phyloP scores from a whole-genome alignment of 2,888 invertebrate genomes.

The Polymixis lichenea region DNA sequence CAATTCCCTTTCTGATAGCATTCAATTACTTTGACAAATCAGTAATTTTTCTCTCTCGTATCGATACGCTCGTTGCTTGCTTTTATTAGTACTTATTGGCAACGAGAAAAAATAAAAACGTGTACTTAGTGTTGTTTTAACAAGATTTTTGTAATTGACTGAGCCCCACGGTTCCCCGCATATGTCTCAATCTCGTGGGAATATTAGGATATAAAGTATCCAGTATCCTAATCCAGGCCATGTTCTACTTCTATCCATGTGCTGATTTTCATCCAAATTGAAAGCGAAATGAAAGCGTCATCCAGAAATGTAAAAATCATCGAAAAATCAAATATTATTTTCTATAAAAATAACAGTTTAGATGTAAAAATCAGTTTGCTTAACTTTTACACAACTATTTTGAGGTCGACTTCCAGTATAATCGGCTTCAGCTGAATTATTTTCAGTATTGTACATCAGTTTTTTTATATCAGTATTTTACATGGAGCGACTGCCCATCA shows the following conservation, averaged over 20 bases:
- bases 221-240: too few species aligned
- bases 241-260: too few species aligned
- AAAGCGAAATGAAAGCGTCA: too few species aligned
- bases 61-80: not conserved
- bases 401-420: not conserved
- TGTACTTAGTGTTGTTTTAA: not conserved
- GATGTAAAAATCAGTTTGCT: not conserved
- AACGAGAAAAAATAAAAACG: not conserved
- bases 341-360: too few species aligned
- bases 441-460: too few species aligned
- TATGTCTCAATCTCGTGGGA: too few species aligned
- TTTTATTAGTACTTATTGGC: not conserved
- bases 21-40: constrained; percentile 11
- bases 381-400: not conserved
- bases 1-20: not conserved
- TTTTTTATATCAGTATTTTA: not conserved
- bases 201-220: too few species aligned
- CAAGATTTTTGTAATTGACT: not conserved
- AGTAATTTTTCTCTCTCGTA: constrained; percentile 5
- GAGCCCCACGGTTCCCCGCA: too few species aligned
- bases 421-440: not conserved
- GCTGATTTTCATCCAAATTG: too few species aligned
- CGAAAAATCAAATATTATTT: too few species aligned
- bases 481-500: not conserved
- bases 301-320: too few species aligned